Evolutionary conservation across 2,113 vertebrate species (phyloP), one percentile per base, ranked within the genome.

Genomic region (Pachypanchax playfairii): DNA sequence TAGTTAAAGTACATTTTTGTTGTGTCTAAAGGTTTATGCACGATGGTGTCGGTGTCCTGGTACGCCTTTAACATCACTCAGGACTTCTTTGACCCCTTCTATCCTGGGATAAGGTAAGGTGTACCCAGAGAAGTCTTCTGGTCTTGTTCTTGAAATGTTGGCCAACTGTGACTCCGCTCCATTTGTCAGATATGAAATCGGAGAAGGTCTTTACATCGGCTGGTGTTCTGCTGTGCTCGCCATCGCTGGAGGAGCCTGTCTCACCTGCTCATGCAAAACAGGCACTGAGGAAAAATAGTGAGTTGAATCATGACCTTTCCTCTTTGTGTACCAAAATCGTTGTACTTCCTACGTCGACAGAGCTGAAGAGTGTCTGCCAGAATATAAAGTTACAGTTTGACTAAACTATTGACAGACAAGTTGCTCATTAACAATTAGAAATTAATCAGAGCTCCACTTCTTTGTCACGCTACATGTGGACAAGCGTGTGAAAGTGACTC

Each of bases 1-100:
- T 29, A 7, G 7, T 6, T 31, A 53, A 63, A 49, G 2, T 43
- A 21, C 42, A 20, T 46, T 35, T 3, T 52, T 57, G 58, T 51
- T 66, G 21, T 15, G 5, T 55, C 35, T 5, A 31, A 74, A 96
- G 95, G 95, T 48, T 0, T 93, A 61, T 94, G 94, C 35, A 94
- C 94, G 1, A 93, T 96, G 93, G 65, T 95, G 25, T 85, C 94
- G 0, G 87, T 96, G 55, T 95, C 93, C 8, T 97, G 95, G 95
- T 97, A 97, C 0, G 95, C 95, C 20, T 83, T 90, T 82, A 96
- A 94, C 70, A 94, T 96, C 84, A 96, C 94, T 3, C 87, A 82
- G 39, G 88, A 94, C 0, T 97, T 97, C 88, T 97, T 94, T 52
- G 84, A 96, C 63, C 94, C 94, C 0, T 58, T 92, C 33, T 91